Conservation (phyloP, 2,113 vertebrate genomes). For the Ploceus nigricollis region DNA sequence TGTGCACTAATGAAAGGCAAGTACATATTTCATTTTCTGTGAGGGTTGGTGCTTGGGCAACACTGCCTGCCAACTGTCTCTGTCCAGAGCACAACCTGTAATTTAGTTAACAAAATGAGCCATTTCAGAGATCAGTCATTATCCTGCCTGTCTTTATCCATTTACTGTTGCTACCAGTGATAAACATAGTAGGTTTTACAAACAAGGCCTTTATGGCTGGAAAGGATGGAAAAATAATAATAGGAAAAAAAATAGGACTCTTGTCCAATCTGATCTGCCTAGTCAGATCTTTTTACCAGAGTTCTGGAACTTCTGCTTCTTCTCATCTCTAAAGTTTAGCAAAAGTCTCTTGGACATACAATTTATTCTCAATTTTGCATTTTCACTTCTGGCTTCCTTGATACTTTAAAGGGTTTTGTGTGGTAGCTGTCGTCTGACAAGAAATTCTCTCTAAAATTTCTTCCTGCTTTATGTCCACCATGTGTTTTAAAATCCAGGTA, state of each 20-base stretch:
- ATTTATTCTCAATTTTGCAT: background rate
- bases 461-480: background rate
- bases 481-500: background rate
- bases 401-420: background rate
- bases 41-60: conserved; percentile 2
- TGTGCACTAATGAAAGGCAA: conserved; percentile 56
- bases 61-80: conserved; percentile 49
- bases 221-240: background rate
- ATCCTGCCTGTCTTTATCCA: conserved; percentile 31
- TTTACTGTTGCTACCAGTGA: conserved; percentile 32
- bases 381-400: background rate
- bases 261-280: background rate
- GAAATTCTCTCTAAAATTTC: background rate
- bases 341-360: background rate
- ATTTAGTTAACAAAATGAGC: conserved; percentile 76
- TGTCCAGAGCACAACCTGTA: conserved; percentile 59
- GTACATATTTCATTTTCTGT: conserved; percentile 31
- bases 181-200: background rate
- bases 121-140: conserved; percentile 61
- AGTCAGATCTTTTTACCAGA: background rate
- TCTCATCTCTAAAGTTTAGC: background rate
- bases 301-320: background rate
- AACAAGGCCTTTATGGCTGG: background rate
- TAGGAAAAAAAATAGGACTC: background rate
- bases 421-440: background rate